Evolutionary conservation across 2,888 invertebrate genomes (phyloP).

Genomic region (Acrobeloides nanus): DNA sequence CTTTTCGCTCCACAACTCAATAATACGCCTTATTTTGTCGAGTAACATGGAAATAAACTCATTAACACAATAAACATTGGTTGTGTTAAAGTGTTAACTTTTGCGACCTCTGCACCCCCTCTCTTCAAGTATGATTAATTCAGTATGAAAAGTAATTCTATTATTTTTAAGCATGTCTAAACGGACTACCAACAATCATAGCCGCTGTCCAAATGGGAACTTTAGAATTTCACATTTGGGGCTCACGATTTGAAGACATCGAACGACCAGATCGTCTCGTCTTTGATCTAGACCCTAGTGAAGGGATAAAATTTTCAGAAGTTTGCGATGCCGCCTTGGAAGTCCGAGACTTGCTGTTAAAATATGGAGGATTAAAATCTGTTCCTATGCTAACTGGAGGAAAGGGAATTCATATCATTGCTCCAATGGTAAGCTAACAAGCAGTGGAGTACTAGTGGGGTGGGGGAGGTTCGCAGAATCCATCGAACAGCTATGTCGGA

Average conservation of each 20-base stretch:
- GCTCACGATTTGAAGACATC: neutral
- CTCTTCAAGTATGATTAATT: too few species aligned
- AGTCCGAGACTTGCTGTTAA: neutral
- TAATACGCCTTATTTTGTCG: too few species aligned
- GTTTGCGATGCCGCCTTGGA: neutral
- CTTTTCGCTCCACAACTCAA: too few species aligned
- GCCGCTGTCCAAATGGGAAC: slow-evolving; percentile 7
- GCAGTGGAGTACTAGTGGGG: too few species aligned
- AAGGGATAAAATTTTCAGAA: neutral
- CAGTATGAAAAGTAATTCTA: neutral
- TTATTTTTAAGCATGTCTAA: neutral
- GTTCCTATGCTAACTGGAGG: slow-evolving; percentile 4
- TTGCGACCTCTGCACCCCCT: too few species aligned
- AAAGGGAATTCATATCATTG: slow-evolving; percentile 2
- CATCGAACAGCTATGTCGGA: too few species aligned
- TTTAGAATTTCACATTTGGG: slow-evolving; percentile 7
- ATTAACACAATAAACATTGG: too few species aligned
- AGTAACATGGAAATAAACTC: too few species aligned
- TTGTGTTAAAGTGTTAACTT: too few species aligned
- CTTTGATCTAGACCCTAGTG: slow-evolving; percentile 5
- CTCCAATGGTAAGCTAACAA: neutral
- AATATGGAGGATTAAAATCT: neutral
- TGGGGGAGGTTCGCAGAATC: too few species aligned
- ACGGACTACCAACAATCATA: neutral
- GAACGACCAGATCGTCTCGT: slow-evolving; percentile 4